These are phyloP conservation scores for Alloscopus bannaensis DNA, from an alignment of 2,888 invertebrate genomes.

Conservation along the genomic window DNA sequence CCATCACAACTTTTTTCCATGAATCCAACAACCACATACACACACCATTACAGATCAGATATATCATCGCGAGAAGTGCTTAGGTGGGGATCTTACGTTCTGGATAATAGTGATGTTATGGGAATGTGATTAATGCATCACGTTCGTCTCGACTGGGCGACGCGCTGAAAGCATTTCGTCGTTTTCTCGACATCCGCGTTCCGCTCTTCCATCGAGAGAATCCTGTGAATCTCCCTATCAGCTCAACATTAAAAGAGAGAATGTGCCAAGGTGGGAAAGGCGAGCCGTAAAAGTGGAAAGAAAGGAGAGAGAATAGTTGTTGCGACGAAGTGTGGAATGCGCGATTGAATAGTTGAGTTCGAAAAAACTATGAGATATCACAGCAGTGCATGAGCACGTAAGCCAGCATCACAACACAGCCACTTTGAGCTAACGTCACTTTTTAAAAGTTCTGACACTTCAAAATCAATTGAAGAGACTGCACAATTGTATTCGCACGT, in stretches of 20 bases:
- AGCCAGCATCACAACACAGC: no score
- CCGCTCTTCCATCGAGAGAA: conserved; percentile 38
- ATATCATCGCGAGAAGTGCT: conserved; percentile 8
- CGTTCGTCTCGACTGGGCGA: conserved; percentile 72
- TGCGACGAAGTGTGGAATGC: background rate
- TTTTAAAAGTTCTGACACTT: no score
- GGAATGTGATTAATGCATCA: conserved; percentile 71
- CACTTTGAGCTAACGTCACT: no score
- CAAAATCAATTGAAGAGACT: no score
- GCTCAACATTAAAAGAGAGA: background rate
- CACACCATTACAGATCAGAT: background rate
- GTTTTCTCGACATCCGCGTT: conserved; percentile 61
- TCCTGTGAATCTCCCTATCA: conserved; percentile 20
- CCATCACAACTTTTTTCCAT: conserved; percentile 28
- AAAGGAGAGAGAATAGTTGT: background rate
- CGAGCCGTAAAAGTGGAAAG: background rate
- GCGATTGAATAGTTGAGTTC: background rate
- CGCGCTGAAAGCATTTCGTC: conserved; percentile 72
- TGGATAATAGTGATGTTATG: conserved; percentile 45
- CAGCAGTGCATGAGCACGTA: background rate
- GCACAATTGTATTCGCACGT: no score
- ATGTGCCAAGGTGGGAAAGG: background rate
- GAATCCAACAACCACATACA: background rate
- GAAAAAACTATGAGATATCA: no score
- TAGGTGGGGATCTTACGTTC: background rate